phyloP scores from a whole-genome alignment of 2,888 invertebrate species.

The Oeneis ivallda region DNA sequence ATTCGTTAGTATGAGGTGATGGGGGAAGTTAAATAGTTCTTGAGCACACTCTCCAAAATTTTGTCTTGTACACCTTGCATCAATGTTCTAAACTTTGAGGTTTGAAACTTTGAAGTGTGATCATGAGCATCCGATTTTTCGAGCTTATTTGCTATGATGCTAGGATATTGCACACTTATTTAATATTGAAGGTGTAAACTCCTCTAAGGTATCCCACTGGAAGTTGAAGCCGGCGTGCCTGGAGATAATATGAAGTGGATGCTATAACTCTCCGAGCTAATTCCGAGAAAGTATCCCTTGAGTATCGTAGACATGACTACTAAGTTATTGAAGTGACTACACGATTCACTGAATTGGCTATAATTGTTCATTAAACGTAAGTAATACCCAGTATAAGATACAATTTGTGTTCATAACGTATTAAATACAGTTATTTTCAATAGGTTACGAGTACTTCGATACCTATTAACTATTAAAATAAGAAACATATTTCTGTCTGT shows the following conservation, averaged over 20 bases:
- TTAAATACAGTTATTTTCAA: neutral
- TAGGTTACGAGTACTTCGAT: neutral
- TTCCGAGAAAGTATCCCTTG: constrained; percentile 27
- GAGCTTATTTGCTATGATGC: too few species aligned
- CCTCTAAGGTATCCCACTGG: constrained; percentile 3
- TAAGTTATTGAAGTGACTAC: constrained; percentile 20
- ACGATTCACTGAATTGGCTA: constrained; percentile 10
- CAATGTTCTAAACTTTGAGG: too few species aligned
- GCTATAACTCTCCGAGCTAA: constrained; percentile 22
- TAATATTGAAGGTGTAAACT: too few species aligned
- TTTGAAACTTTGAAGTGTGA: too few species aligned
- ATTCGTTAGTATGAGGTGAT: too few species aligned
- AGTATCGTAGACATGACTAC: constrained; percentile 28
- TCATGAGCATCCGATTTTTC: too few species aligned
- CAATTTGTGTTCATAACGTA: neutral
- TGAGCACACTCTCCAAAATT: too few species aligned
- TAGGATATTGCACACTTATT: too few species aligned
- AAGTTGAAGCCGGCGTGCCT: constrained; percentile 21
- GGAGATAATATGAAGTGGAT: constrained; percentile 30
- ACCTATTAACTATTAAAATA: neutral
- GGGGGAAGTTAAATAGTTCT: too few species aligned
- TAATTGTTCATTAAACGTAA: constrained; percentile 17
- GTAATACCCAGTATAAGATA: constrained; percentile 5
- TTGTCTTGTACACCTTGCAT: too few species aligned
- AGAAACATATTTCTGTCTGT: neutral